A percentile compares a stretch with the other conserved stretches of the same genome.
Conservation (phyloP, 1,140 invertebrate genomes). For the Drosophila takahashii region DNA sequence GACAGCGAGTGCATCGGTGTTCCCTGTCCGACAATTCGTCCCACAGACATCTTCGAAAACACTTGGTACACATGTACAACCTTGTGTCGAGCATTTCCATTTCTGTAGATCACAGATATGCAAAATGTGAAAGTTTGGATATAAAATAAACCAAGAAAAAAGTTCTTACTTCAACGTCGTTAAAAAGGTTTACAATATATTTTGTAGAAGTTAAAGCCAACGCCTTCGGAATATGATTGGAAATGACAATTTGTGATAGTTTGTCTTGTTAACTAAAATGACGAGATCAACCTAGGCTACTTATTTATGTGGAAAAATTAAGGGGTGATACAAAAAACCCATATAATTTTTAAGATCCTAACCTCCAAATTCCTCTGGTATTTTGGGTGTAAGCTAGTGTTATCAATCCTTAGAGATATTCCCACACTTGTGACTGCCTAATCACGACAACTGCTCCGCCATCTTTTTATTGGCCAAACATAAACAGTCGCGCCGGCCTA, state of each 20-base stretch:
- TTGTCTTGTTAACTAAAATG: no score
- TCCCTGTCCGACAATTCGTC: not conserved
- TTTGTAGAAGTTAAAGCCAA: not conserved
- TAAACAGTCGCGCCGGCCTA: constrained; percentile 42
- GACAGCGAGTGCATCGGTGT: not conserved
- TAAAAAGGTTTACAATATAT: not conserved
- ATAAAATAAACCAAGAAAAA: not conserved
- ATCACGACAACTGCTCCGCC: constrained; percentile 13
- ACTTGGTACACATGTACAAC: constrained; percentile 3
- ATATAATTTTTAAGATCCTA: no score
- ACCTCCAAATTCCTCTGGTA: not conserved
- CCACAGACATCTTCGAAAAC: not conserved
- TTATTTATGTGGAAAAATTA: no score
- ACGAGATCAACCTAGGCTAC: no score
- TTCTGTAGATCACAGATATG: not conserved
- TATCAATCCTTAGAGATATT: not conserved
- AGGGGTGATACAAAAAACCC: no score
- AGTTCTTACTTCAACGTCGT: not conserved
- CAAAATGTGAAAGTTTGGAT: no score
- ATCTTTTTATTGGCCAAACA: constrained; percentile 55
- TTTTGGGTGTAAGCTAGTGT: not conserved
- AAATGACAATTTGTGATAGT: not conserved
- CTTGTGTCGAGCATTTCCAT: not conserved
- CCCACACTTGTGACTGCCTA: constrained; percentile 5
- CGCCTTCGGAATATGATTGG: not conserved